These are phyloP conservation scores for Autographa gamma DNA, from an alignment of 2,888 invertebrate genomes.

Conservation along the genomic window DNA sequence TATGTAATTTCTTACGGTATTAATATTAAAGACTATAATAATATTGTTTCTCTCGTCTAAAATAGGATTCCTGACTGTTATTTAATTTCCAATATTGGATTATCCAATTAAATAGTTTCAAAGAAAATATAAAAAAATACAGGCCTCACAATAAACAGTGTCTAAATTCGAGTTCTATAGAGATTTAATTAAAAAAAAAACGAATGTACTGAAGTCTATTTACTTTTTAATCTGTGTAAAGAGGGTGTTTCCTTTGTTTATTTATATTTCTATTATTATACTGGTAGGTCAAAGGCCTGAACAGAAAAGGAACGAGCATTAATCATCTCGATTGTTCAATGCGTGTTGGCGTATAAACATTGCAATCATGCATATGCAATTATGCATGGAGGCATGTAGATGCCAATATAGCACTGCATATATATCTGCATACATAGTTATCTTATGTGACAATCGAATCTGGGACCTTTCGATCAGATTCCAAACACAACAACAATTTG, in stretches of 20 bases:
- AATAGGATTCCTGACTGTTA: too few relatives aligned
- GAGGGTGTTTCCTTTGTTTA: background rate
- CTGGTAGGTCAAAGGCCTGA: background rate
- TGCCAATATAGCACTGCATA: background rate
- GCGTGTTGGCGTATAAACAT: conserved; percentile 1
- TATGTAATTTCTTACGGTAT: too few relatives aligned
- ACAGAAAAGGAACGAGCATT: background rate
- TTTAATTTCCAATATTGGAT: too few relatives aligned
- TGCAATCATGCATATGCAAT: background rate
- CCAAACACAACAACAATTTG: background rate
- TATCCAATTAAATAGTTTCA: too few relatives aligned
- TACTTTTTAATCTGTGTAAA: too few relatives aligned
- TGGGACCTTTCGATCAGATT: background rate
- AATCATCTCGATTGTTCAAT: conserved; percentile 2
- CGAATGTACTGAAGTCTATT: too few relatives aligned
- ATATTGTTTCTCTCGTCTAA: too few relatives aligned
- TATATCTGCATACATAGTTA: background rate
- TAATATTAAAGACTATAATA: too few relatives aligned
- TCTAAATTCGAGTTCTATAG: too few relatives aligned
- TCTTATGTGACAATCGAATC: background rate
- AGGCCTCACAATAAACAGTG: too few relatives aligned
- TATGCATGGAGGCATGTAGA: background rate
- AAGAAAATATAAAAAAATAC: too few relatives aligned
- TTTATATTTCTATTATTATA: conserved; percentile 2
- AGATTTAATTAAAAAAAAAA: too few relatives aligned